Evolutionary conservation across 2,797 vertebrate genomes (phyloP), one percentile per base, ranked within the genome.

Genomic region (Notamacropus eugenii): DNA sequence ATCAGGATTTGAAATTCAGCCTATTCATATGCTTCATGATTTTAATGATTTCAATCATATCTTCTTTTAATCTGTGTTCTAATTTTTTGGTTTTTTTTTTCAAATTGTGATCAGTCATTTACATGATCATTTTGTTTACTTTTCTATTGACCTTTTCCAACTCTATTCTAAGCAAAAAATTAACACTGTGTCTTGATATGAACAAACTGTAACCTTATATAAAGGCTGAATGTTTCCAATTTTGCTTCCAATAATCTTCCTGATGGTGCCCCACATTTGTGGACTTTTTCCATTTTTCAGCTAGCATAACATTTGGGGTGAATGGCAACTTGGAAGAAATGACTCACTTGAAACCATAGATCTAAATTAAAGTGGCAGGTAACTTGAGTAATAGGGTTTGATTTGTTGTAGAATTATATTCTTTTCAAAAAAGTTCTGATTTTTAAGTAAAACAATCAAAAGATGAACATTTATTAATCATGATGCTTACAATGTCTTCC

Each of bases 201-300:
- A 11, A 55, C 31, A 67, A 54, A 74, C 1, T 10, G 52, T 4
- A 16, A 59, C 90, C 96, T 46, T 92, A 28, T 91, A n/a, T 11
- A 52, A 95, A 59, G 52, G 31, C 1, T 59, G 3, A 4, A 9
- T 28, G 4, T 57, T 95, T 97, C 92, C 54, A 95, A 57, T 96
- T 97, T 93, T 87, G 94, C 29, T 94, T 57, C 46, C n/a, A 82
- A 12, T 54, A 93, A 56, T 24, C 27, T 52, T 94, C 94, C 54
- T 91, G 8, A 54, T 62, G 6, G 0, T 22, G 3, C 5, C n/a
- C 12, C 54, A 34, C 59, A 62, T 62, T 92, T 92, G 34, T 94
- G 62, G 27, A 54, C 9, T 46, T 62, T 22, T 11, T 13, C 5
- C 16, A 1, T 5, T 58, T 92, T 56, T 28, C 24, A 29, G 27